Evolutionary conservation across 1,140 invertebrate species (phyloP).

Genomic region (Antheraea pernyi): DNA sequence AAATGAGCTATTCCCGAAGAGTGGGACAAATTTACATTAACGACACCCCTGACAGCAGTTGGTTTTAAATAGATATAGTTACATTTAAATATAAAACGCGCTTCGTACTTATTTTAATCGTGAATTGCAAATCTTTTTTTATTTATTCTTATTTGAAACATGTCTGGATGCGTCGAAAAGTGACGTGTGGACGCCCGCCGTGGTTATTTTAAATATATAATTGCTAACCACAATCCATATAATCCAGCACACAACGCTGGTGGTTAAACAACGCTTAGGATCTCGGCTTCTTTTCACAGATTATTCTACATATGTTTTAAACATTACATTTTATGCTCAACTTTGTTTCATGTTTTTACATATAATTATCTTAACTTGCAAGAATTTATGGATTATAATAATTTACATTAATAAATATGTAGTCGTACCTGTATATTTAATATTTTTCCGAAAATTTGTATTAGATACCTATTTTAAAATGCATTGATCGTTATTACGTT

Average conservation of each 20-base stretch:
- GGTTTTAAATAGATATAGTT: too few relatives aligned
- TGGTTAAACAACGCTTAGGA: constrained; percentile 23
- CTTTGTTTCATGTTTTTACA: too few relatives aligned
- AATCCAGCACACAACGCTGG: constrained; percentile 19
- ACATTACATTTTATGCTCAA: not conserved
- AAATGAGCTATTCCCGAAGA: too few relatives aligned
- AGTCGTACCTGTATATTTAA: too few relatives aligned
- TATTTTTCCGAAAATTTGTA: too few relatives aligned
- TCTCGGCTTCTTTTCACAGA: not conserved
- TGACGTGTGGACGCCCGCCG: constrained; percentile 7
- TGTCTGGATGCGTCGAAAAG: constrained; percentile 4
- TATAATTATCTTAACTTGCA: too few relatives aligned
- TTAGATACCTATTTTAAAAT: too few relatives aligned
- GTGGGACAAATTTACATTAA: too few relatives aligned
- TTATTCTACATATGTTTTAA: not conserved
- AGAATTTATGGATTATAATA: too few relatives aligned
- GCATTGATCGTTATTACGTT: too few relatives aligned
- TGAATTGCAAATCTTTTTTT: not conserved
- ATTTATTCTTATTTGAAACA: not conserved
- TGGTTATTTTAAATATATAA: constrained; percentile 40
- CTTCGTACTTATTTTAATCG: not conserved
- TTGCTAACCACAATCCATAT: constrained; percentile 27
- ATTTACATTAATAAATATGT: too few relatives aligned
- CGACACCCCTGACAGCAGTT: too few relatives aligned
- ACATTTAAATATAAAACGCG: not conserved